phyloP scores from a whole-genome alignment of 2,797 vertebrate species.

The Peromyscus attwateri region DNA sequence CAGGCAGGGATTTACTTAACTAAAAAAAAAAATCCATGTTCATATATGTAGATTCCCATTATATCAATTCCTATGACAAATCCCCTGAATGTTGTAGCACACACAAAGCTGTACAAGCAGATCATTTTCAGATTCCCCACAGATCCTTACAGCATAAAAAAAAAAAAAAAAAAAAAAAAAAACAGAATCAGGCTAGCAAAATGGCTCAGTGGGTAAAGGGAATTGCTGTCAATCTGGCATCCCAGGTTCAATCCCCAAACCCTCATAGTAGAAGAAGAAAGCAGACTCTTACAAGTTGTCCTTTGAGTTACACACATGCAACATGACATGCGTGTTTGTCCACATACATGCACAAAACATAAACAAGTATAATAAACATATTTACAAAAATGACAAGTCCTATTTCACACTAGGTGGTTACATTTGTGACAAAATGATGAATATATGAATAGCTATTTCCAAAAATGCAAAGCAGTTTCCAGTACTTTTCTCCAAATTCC shows the following conservation, averaged over 20 bases:
- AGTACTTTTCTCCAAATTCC: background rate
- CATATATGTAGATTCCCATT: background rate
- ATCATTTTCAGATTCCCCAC: background rate
- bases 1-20: background rate
- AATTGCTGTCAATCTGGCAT: background rate
- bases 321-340: background rate
- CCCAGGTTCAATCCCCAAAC: no score
- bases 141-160: background rate
- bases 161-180: background rate
- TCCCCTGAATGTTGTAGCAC: background rate
- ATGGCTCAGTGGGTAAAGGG: background rate
- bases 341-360: background rate
- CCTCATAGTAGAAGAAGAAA: background rate
- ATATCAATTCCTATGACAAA: background rate
- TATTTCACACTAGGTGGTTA: background rate
- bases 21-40: background rate
- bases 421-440: background rate
- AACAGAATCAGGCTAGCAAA: background rate
- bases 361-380: background rate
- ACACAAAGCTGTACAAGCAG: background rate
- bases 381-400: background rate
- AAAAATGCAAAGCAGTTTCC: slow-evolving; percentile 13
- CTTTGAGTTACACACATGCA: background rate
- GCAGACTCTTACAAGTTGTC: background rate
- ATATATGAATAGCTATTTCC: background rate